Conservation (phyloP, 2,113 vertebrate genomes). For the Ameiurus melas region DNA sequence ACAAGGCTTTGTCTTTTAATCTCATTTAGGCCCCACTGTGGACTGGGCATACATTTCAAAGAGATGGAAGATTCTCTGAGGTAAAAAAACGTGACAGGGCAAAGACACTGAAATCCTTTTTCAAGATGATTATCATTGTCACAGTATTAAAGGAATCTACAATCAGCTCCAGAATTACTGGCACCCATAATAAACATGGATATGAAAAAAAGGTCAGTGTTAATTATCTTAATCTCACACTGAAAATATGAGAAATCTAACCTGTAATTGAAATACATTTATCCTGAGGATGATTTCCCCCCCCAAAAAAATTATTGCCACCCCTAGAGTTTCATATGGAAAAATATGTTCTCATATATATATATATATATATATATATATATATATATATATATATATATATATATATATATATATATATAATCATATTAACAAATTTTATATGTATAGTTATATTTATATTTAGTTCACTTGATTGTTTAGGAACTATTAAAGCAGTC, state of each 20-base stretch:
- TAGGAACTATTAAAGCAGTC: neutral
- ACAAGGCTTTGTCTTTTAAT: constrained; percentile 22
- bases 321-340: neutral
- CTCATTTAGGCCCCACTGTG: neutral
- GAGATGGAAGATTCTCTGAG: neutral
- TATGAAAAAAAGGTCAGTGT: neutral
- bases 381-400: neutral
- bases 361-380: neutral
- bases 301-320: neutral
- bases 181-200: neutral
- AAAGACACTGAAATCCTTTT: neutral
- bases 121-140: neutral
- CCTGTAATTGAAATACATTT: neutral
- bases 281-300: neutral
- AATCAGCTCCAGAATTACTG: neutral
- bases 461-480: neutral
- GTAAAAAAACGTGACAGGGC: neutral
- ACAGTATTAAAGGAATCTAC: neutral
- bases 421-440: no score
- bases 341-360: neutral
- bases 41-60: constrained; percentile 14
- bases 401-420: neutral
- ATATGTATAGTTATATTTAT: neutral
- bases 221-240: neutral
- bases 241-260: neutral